These are phyloP conservation scores for Indri indri DNA, from an alignment of 2,113 vertebrate species.

Conservation along the genomic window DNA sequence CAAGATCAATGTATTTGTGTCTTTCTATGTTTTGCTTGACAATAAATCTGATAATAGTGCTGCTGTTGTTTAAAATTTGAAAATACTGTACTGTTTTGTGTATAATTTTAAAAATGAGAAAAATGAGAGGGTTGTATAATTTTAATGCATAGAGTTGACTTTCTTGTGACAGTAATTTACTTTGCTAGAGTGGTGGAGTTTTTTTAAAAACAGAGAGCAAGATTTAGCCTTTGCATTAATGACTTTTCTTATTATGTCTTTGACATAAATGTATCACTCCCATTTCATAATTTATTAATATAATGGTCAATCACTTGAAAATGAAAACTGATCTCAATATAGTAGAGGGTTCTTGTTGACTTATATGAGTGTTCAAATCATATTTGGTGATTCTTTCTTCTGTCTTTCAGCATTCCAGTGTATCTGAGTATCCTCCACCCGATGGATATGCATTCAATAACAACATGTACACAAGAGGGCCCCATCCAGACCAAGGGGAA, in stretches of 20 bases:
- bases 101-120: background rate
- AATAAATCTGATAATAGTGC: background rate
- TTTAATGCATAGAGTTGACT: background rate
- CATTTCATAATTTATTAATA: background rate
- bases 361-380: background rate
- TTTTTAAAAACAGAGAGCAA: background rate
- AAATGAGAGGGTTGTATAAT: background rate
- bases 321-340: background rate
- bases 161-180: background rate
- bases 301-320: background rate
- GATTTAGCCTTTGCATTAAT: background rate
- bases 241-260: background rate
- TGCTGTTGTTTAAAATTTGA: background rate
- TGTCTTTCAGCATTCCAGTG: constrained; percentile 82
- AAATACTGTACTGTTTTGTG: background rate
- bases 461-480: constrained; percentile 84
- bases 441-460: constrained; percentile 89
- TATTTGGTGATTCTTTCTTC: background rate
- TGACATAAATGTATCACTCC: background rate
- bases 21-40: background rate
- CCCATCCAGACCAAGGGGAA: constrained; percentile 88
- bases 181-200: background rate
- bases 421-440: constrained; percentile 82
- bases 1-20: background rate
- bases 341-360: background rate